Percentiles rank a stretch among this genome's conserved stretches.
These are phyloP conservation scores for Manacus vitellinus DNA, from an alignment of 2,113 vertebrate genomes.

Conservation along the genomic window DNA sequence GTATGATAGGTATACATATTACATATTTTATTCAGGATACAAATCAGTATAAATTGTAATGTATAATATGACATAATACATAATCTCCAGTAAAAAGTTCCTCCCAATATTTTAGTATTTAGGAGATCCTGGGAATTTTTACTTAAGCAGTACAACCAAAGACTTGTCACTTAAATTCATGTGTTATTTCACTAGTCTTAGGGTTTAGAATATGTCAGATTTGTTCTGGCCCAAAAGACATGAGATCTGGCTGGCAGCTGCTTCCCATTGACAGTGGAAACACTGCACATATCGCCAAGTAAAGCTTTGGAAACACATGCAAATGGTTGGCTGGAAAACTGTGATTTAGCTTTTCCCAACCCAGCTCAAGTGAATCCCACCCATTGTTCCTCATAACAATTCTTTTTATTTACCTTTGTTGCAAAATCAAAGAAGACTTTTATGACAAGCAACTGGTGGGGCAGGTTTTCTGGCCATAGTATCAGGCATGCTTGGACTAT, in stretches of 20 bases:
- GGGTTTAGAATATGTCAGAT: neutral
- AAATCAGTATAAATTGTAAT: neutral
- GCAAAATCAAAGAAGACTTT: neutral
- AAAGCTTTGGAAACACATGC: neutral
- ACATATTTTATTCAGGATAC: neutral
- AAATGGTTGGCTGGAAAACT: neutral
- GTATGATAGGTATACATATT: neutral
- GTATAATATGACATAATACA: neutral
- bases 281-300: neutral
- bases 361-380: neutral
- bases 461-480: neutral
- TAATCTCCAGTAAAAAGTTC: neutral
- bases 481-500: neutral
- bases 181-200: neutral
- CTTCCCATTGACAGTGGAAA: neutral
- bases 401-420: neutral
- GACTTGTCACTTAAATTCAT: neutral
- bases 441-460: neutral
- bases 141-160: neutral
- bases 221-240: neutral
- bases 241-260: neutral
- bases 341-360: neutral
- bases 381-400: neutral
- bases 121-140: neutral
- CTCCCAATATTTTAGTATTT: neutral